A percentile compares a stretch with the other conserved stretches of the same genome.
phyloP scores from a whole-genome alignment of 2,113 vertebrate genomes.

The Colossoma macropomum region DNA sequence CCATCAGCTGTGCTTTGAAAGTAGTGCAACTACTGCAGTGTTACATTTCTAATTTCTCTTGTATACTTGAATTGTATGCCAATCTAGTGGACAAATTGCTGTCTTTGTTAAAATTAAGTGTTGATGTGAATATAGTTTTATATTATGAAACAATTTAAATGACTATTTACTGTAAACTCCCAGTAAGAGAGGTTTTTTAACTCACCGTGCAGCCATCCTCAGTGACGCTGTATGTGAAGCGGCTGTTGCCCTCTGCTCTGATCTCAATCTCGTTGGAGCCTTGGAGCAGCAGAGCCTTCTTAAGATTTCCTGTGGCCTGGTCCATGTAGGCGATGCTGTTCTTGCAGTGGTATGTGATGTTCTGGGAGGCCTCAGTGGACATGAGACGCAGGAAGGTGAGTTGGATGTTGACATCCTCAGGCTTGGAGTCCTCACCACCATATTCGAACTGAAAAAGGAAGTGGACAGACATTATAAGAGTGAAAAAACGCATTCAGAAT shows the following conservation, averaged over 20 bases:
- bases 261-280: slow-evolving; percentile 98
- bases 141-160: not conserved
- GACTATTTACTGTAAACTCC: not conserved
- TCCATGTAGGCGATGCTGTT: slow-evolving; percentile 99
- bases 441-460: slow-evolving; percentile 87
- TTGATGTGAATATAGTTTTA: not conserved
- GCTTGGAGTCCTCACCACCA: slow-evolving; percentile 85
- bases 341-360: slow-evolving; percentile 99
- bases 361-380: slow-evolving; percentile 96
- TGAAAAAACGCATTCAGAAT: not conserved
- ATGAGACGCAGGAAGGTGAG: slow-evolving; percentile 98
- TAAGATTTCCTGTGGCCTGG: slow-evolving; percentile 89
- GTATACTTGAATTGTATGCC: not conserved
- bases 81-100: not conserved
- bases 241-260: slow-evolving; percentile 98
- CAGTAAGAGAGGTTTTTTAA: not conserved
- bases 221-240: slow-evolving; percentile 93
- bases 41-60: too few relatives aligned
- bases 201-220: slow-evolving; percentile 97
- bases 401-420: slow-evolving; percentile 94
- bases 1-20: too few relatives aligned
- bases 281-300: slow-evolving; percentile 95
- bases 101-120: not conserved
- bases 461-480: not conserved
- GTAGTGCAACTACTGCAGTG: not conserved